Percentiles rank a stretch among this genome's conserved stretches.
These are phyloP conservation scores for Drosophila elegans DNA, from an alignment of 1,140 invertebrate genomes.

Conservation along the genomic window DNA sequence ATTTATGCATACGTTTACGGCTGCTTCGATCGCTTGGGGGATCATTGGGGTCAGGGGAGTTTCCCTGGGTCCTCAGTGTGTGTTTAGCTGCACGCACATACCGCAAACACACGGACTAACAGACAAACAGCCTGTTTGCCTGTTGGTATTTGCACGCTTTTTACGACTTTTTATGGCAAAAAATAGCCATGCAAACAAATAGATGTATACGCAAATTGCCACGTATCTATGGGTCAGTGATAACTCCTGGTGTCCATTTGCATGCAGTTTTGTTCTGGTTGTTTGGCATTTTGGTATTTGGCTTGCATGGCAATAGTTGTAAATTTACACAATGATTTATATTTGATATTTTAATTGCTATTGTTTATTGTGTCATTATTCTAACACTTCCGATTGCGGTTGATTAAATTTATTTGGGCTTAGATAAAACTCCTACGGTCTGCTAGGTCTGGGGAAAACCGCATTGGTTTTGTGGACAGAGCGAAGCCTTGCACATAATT, in stretches of 20 bases:
- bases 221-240: conserved; percentile 45
- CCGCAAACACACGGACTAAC: conserved; percentile 28
- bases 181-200: conserved; percentile 30
- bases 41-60: conserved; percentile 22
- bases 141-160: conserved; percentile 69
- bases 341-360: conserved; percentile 83
- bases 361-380: conserved; percentile 84
- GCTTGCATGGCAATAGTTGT: conserved; percentile 69
- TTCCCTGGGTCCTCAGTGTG: conserved; percentile 36
- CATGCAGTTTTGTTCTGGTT: conserved; percentile 45
- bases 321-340: conserved; percentile 81
- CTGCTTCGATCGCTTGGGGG: conserved; percentile 34
- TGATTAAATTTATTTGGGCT: conserved; percentile 80
- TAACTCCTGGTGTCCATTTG: conserved; percentile 57
- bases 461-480: conserved; percentile 55
- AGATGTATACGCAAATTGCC: conserved; percentile 17
- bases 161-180: conserved; percentile 68
- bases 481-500: conserved; percentile 65
- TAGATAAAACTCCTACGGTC: conserved; percentile 60
- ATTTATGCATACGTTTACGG: conserved; percentile 77
- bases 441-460: conserved; percentile 40
- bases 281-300: conserved; percentile 35
- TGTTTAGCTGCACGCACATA: conserved; percentile 53
- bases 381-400: conserved; percentile 81
- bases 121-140: conserved; percentile 22